These are phyloP conservation scores for Eubasilissa splendida DNA, from an alignment of 2,888 invertebrate species.

Conservation along the genomic window DNA sequence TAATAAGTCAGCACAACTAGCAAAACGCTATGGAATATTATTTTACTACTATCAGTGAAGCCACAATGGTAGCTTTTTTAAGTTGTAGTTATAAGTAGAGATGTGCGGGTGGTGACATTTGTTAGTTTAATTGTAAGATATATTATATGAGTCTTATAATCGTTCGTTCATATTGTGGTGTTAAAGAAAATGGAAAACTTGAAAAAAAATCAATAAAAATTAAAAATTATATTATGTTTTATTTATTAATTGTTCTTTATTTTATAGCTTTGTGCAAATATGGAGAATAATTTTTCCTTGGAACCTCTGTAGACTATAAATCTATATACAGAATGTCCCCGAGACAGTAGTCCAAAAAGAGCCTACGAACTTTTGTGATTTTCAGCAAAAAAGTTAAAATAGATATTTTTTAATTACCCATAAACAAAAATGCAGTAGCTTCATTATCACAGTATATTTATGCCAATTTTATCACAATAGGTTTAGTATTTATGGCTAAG, in stretches of 20 bases:
- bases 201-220: constrained; percentile 33
- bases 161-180: constrained; percentile 35
- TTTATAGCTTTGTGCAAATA: too few species aligned
- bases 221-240: neutral
- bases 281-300: too few species aligned
- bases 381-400: too few species aligned
- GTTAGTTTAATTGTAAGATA: constrained; percentile 37
- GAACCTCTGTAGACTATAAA: too few species aligned
- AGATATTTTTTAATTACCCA: too few species aligned
- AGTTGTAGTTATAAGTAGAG: constrained; percentile 10
- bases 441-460: too few species aligned
- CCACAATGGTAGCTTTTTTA: constrained; percentile 22
- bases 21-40: neutral
- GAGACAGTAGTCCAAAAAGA: too few species aligned
- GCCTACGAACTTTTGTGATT: too few species aligned
- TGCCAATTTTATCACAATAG: too few species aligned
- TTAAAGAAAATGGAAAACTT: constrained; percentile 34
- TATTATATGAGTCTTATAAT: constrained; percentile 26
- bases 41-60: neutral
- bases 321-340: too few species aligned
- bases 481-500: too few species aligned
- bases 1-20: neutral
- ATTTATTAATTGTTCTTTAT: neutral
- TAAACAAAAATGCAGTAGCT: too few species aligned
- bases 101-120: constrained; percentile 16